Conservation (phyloP, 2,888 invertebrate genomes). For the Cyrtodaria siliqua region DNA sequence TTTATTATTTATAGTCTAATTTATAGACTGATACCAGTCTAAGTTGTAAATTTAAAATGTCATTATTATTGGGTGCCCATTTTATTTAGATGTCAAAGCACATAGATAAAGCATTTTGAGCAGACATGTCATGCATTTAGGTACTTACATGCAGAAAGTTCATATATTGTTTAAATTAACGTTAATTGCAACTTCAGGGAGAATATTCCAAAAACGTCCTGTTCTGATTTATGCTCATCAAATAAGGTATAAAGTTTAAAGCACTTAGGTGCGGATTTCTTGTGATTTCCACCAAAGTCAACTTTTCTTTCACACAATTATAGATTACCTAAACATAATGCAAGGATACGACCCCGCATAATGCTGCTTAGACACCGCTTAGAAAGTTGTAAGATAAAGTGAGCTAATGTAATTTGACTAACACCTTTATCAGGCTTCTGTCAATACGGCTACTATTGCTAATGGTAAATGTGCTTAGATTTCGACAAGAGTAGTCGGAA, state of each 20-base stretch:
- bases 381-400: conserved; percentile 46
- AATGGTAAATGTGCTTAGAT: neutral
- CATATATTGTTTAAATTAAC: too few relatives aligned
- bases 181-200: too few relatives aligned
- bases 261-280: conserved; percentile 46
- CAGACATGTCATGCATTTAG: too few relatives aligned
- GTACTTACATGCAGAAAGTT: too few relatives aligned
- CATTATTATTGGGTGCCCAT: too few relatives aligned
- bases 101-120: too few relatives aligned
- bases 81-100: too few relatives aligned
- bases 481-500: neutral
- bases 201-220: too few relatives aligned
- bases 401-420: conserved; percentile 39
- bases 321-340: conserved; percentile 35
- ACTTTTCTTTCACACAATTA: conserved; percentile 12
- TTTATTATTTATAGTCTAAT: too few relatives aligned
- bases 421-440: conserved; percentile 43
- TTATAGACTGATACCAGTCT: too few relatives aligned
- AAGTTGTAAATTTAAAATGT: too few relatives aligned
- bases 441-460: neutral
- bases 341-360: conserved; percentile 33
- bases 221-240: conserved; percentile 1
- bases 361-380: conserved; percentile 43
- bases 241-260: conserved; percentile 25
- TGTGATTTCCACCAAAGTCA: conserved; percentile 39